Evolutionary conservation across 2,113 vertebrate species (phyloP).

Genomic region (Brachyistius frenatus): DNA sequence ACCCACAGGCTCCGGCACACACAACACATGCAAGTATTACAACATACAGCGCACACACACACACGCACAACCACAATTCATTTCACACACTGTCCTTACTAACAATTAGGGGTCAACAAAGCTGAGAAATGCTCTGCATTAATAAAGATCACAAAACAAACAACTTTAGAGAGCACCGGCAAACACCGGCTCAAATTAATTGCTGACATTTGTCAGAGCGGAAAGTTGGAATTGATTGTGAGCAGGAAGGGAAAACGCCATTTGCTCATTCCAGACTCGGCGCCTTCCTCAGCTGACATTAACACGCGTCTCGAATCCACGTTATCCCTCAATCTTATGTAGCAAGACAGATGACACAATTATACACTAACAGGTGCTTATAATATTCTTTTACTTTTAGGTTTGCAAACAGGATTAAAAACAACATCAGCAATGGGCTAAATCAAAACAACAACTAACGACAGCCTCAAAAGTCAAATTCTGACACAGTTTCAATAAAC

Average conservation of each 20-base stretch:
- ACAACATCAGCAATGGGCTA: background rate
- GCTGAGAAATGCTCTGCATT: slow-evolving; percentile 33
- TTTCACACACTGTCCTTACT: slow-evolving; percentile 8
- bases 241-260: slow-evolving; percentile 9
- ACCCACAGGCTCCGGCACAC: slow-evolving; percentile 49
- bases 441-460: background rate
- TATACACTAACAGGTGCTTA: background rate
- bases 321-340: slow-evolving; percentile 16
- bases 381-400: background rate
- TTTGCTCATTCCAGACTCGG: slow-evolving; percentile 12
- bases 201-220: slow-evolving; percentile 46
- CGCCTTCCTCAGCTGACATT: slow-evolving; percentile 2
- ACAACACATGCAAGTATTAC: slow-evolving; percentile 21
- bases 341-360: background rate
- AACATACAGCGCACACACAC: background rate
- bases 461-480: slow-evolving; percentile 5
- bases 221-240: slow-evolving; percentile 43
- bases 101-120: slow-evolving; percentile 55
- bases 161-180: slow-evolving; percentile 7
- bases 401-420: slow-evolving; percentile 5
- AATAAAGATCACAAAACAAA: slow-evolving; percentile 47
- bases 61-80: background rate
- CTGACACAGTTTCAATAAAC: slow-evolving; percentile 2
- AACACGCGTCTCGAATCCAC: slow-evolving; percentile 9
- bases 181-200: slow-evolving; percentile 32